These are phyloP conservation scores for Drosophila quadrilineata DNA, from an alignment of 1,140 invertebrate species.

Conservation along the genomic window DNA sequence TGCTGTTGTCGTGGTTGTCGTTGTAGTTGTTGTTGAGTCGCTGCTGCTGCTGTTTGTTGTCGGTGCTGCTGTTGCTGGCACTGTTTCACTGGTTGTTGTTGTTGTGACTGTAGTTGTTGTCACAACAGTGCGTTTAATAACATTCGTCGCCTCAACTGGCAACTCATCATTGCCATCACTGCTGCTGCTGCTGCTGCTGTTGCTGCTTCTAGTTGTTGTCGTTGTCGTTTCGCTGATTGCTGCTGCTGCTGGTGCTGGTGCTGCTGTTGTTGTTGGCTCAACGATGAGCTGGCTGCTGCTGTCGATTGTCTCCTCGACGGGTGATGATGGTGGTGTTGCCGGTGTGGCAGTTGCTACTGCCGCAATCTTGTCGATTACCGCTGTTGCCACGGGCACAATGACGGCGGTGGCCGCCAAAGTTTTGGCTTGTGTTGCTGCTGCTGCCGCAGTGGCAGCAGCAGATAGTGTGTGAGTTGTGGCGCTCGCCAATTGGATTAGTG, in stretches of 20 bases:
- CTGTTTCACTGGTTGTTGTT: slow-evolving; percentile 52
- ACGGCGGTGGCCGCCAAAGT: slow-evolving; percentile 57
- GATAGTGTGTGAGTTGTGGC: slow-evolving; percentile 75
- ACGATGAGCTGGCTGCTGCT: slow-evolving; percentile 3
- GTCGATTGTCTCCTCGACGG: slow-evolving; percentile 24
- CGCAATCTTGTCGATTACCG: slow-evolving; percentile 53
- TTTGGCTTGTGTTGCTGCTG: slow-evolving; percentile 64
- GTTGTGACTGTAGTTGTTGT: slow-evolving; percentile 50
- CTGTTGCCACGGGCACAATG: slow-evolving; percentile 56
- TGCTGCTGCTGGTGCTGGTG: slow-evolving; percentile 17
- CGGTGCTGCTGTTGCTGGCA: slow-evolving; percentile 44
- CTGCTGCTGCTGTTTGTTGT: too few species aligned
- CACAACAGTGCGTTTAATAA: slow-evolving; percentile 31
- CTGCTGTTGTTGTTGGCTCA: slow-evolving; percentile 10
- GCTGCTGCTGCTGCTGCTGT: slow-evolving; percentile 13
- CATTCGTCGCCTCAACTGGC: slow-evolving; percentile 8
- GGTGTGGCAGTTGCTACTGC: slow-evolving; percentile 9
- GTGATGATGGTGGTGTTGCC: slow-evolving; percentile 32
- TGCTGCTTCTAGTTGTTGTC: slow-evolving; percentile 23
- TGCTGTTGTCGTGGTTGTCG: slow-evolving; percentile 52
- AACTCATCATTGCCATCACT: slow-evolving; percentile 6
- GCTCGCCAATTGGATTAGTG: slow-evolving; percentile 80
- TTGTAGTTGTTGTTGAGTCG: slow-evolving; percentile 54
- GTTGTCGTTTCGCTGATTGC: slow-evolving; percentile 35
- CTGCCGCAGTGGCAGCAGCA: slow-evolving; percentile 63